phyloP scores from a whole-genome alignment of 2,888 invertebrate species.

The Gonocerus acuteangulatus region DNA sequence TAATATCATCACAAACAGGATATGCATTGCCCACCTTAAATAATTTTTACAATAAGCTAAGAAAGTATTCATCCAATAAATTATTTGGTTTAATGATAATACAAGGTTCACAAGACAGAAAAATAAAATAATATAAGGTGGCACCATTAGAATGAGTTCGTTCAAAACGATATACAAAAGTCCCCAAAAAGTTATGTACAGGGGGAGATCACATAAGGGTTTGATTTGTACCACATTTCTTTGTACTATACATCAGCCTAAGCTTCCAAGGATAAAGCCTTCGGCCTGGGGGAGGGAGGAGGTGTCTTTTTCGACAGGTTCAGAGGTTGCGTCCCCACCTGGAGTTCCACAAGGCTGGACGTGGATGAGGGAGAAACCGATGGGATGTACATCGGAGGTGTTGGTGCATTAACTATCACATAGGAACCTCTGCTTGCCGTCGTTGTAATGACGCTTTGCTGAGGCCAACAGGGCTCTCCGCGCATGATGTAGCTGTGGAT shows the following conservation, averaged over 20 bases:
- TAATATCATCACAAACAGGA: constrained; percentile 36
- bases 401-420: constrained; percentile 45
- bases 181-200: constrained; percentile 23
- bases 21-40: neutral
- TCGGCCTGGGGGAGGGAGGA: constrained; percentile 64
- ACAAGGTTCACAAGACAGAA: constrained; percentile 29
- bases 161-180: constrained; percentile 31
- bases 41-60: constrained; percentile 27
- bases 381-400: constrained; percentile 44
- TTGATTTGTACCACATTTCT: constrained; percentile 32
- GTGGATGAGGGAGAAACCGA: constrained; percentile 44
- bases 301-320: constrained; percentile 83
- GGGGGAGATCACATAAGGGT: constrained; percentile 38
- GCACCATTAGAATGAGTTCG: constrained; percentile 38
- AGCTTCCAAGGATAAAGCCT: constrained; percentile 51
- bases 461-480: constrained; percentile 49
- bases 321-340: constrained; percentile 77
- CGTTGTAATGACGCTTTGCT: constrained; percentile 33
- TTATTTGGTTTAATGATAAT: constrained; percentile 45
- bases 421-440: constrained; percentile 43
- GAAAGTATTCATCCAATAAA: constrained; percentile 42
- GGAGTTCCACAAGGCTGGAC: constrained; percentile 63
- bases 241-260: constrained; percentile 40
- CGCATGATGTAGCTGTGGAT: constrained; percentile 85
- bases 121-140: constrained; percentile 34